phyloP scores from a whole-genome alignment of 2,888 invertebrate species.

The Rhodophaea formosa region DNA sequence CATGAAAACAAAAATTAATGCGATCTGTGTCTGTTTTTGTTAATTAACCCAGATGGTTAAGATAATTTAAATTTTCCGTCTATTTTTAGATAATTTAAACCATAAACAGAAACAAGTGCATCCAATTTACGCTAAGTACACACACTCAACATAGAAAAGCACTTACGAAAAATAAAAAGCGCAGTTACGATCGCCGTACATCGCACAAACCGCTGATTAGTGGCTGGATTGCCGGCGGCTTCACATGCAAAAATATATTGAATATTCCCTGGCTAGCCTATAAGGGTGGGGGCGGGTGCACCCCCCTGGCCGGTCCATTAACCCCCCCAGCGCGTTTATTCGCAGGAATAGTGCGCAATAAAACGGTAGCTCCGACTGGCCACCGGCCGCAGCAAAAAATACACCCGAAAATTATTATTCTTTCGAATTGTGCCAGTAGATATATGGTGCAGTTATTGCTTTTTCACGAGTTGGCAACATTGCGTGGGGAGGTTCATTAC shows the following conservation, averaged over 20 bases:
- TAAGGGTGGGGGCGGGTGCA: constrained; percentile 36
- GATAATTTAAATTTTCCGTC: no score
- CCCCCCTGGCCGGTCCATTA: constrained; percentile 61
- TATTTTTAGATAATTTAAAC: background rate
- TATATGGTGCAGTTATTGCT: constrained; percentile 31
- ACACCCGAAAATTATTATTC: constrained; percentile 67
- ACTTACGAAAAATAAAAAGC: background rate
- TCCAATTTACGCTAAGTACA: background rate
- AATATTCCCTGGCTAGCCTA: constrained; percentile 61
- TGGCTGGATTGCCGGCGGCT: constrained; percentile 48
- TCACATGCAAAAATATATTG: constrained; percentile 68
- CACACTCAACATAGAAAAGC: background rate
- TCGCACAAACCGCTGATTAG: constrained; percentile 58
- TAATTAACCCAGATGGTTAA: no score
- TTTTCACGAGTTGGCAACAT: constrained; percentile 25
- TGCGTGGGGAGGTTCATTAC: constrained; percentile 13
- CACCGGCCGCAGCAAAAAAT: constrained; percentile 70
- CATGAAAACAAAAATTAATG: no score
- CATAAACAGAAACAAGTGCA: background rate
- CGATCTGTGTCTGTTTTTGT: no score
- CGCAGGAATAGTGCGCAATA: constrained; percentile 77
- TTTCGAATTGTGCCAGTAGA: constrained; percentile 49
- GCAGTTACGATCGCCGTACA: constrained; percentile 30
- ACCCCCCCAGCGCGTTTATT: constrained; percentile 66
- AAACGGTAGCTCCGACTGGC: constrained; percentile 68